These are phyloP conservation scores for Lonchura striata DNA, from an alignment of 2,113 vertebrate species.

Conservation along the genomic window DNA sequence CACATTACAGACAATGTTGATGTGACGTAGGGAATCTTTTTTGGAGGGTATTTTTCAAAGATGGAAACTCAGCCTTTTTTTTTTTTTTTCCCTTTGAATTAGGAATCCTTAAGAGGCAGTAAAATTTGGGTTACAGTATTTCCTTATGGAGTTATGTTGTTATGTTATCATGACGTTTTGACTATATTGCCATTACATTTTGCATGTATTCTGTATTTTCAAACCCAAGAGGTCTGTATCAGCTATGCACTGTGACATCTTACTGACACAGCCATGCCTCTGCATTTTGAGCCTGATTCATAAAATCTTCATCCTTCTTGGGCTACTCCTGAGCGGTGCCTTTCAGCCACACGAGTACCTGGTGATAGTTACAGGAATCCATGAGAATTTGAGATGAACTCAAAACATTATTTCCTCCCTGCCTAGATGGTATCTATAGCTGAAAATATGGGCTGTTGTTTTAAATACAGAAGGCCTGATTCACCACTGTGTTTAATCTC, in stretches of 20 bases:
- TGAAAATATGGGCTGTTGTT: background rate
- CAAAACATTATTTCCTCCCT: background rate
- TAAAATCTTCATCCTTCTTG: background rate
- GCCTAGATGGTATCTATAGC: background rate
- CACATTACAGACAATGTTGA: background rate
- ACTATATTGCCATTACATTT: background rate
- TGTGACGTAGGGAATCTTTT: background rate
- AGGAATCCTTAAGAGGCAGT: background rate
- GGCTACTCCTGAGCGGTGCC: background rate
- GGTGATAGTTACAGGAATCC: background rate
- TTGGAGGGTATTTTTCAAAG: background rate
- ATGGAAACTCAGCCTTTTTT: background rate
- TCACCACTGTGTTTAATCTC: conserved; percentile 45
- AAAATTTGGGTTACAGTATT: background rate
- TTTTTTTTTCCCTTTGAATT: background rate
- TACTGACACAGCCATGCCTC: background rate
- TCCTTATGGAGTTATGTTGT: background rate
- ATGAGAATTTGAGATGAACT: background rate
- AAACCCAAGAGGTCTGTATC: background rate
- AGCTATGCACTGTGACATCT: background rate
- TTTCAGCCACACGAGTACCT: background rate
- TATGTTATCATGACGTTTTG: background rate
- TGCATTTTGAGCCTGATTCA: background rate
- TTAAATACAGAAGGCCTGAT: conserved; percentile 26
- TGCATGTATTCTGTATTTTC: background rate